These are phyloP conservation scores for Toxotes lorentzi DNA, from an alignment of 2,797 vertebrate species.

Conservation along the genomic window DNA sequence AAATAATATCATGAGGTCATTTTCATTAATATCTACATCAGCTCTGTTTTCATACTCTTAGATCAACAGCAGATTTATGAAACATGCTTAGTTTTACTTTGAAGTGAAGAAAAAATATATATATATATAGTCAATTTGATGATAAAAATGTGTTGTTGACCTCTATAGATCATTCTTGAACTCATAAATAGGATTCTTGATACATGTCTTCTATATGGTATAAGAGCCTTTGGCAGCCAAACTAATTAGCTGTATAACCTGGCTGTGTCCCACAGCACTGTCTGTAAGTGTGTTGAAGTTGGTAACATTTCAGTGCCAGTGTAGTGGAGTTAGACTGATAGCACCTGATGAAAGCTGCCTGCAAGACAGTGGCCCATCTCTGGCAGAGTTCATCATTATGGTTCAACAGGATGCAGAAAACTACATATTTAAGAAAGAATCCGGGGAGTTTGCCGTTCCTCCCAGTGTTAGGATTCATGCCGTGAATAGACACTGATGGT, in stretches of 20 bases:
- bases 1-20: neutral
- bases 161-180: neutral
- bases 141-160: neutral
- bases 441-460: neutral
- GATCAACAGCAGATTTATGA: neutral
- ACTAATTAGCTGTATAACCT: neutral
- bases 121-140: no score
- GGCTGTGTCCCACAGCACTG: neutral
- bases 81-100: neutral
- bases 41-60: neutral
- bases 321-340: neutral
- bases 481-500: slow-evolving; percentile 22
- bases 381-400: neutral
- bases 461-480: neutral
- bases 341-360: neutral
- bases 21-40: neutral
- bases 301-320: neutral
- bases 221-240: neutral
- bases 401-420: neutral
- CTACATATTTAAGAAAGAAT: neutral
- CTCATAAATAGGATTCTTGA: neutral
- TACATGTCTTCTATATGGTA: neutral
- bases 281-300: neutral
- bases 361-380: neutral
- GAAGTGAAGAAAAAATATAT: neutral